These are phyloP conservation scores for Genyomyrus donnyi DNA, from an alignment of 2,113 vertebrate genomes.

Conservation along the genomic window DNA sequence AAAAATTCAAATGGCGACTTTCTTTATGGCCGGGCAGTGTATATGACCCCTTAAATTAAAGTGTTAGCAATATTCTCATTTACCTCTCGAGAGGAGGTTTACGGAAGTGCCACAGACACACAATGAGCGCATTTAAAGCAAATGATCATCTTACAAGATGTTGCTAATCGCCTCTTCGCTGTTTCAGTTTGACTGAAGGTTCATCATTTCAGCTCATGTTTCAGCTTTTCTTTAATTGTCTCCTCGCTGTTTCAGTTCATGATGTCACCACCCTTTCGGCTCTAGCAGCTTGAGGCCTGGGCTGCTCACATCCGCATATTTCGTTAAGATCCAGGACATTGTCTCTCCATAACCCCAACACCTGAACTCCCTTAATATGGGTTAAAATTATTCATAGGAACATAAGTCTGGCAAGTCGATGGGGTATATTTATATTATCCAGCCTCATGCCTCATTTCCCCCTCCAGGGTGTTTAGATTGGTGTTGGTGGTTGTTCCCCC, in stretches of 20 bases:
- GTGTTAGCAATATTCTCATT: not conserved
- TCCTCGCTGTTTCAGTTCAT: not conserved
- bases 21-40: no score
- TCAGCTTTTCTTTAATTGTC: not conserved
- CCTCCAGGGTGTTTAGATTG: not conserved
- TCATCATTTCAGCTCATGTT: not conserved
- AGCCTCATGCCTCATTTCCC: not conserved
- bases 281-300: not conserved
- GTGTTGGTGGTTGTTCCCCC: not conserved
- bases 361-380: not conserved
- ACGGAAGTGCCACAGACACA: not conserved
- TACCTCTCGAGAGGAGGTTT: not conserved
- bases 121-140: not conserved
- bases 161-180: not conserved
- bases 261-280: not conserved
- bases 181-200: not conserved
- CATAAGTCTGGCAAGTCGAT: not conserved
- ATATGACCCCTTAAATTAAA: not conserved
- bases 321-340: not conserved
- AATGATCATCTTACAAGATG: not conserved
- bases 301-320: not conserved
- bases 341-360: not conserved
- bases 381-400: not conserved
- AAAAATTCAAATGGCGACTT: no score
- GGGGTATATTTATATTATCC: not conserved